Conservation (phyloP, 2,113 vertebrate species). For the Hyperoodon ampullatus region DNA sequence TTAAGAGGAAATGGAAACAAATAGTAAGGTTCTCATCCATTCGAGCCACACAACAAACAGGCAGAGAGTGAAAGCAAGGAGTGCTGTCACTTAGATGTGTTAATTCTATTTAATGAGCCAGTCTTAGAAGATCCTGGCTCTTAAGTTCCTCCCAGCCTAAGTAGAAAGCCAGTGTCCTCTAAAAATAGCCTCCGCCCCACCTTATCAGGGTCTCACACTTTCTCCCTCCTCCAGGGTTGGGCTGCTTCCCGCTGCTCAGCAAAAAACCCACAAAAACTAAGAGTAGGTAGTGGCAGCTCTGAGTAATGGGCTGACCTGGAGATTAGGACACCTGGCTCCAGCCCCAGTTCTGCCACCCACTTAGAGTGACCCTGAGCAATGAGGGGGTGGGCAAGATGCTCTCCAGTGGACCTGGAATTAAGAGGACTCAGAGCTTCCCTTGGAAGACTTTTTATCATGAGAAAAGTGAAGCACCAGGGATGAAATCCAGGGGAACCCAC, state of each 20-base stretch:
- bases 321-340: not conserved
- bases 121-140: not conserved
- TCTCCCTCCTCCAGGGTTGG: constrained; percentile 31
- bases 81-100: not conserved
- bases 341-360: not conserved
- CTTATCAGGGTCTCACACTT: constrained; percentile 77
- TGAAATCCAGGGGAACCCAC: not conserved
- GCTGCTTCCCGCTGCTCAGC: not conserved
- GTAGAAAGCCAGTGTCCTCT: constrained; percentile 51
- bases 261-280: not conserved
- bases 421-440: not conserved
- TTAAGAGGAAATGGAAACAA: not conserved
- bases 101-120: not conserved
- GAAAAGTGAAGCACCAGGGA: not conserved
- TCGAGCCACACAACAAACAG: not conserved
- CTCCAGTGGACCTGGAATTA: not conserved
- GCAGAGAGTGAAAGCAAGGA: not conserved
- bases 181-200: constrained; percentile 68
- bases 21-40: not conserved
- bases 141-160: constrained; percentile 23
- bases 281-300: not conserved
- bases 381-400: not conserved
- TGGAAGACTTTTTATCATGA: not conserved
- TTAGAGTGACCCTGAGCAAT: not conserved
- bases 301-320: not conserved